Conservation (phyloP, 2,797 vertebrate species). For the Malurus splendens region DNA sequence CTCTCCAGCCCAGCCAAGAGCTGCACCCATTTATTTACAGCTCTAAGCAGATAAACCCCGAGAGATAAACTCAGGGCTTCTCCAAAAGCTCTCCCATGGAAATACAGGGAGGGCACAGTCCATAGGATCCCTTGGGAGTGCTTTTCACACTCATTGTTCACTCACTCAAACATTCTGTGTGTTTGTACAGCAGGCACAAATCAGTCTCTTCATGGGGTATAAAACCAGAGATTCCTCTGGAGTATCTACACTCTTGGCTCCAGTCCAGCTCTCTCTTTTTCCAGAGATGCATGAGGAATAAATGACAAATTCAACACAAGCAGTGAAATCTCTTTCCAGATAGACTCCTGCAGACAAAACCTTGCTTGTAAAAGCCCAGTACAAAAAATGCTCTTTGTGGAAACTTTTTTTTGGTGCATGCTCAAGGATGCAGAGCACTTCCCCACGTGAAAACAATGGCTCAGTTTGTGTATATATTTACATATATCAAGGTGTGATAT, state of each 20-base stretch:
- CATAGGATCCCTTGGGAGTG: neutral
- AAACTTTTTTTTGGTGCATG: neutral
- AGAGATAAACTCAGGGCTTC: neutral
- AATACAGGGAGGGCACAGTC: neutral
- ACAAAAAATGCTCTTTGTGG: neutral
- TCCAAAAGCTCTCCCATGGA: neutral
- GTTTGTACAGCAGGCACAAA: neutral
- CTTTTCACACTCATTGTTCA: neutral
- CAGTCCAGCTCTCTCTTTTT: neutral
- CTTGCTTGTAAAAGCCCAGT: neutral
- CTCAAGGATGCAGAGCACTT: neutral
- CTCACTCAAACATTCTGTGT: neutral
- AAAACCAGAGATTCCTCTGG: neutral
- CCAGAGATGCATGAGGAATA: neutral
- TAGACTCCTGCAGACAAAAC: neutral
- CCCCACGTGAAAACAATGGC: neutral
- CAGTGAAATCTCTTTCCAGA: neutral
- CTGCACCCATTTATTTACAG: slow-evolving; percentile 20
- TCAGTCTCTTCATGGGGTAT: neutral
- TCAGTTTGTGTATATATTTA: neutral
- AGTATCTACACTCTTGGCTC: neutral
- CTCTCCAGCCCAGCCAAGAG: neutral
- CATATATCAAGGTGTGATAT: neutral
- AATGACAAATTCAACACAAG: neutral
- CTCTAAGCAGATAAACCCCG: neutral